Conservation (phyloP, 2,113 vertebrate species). For the Conger conger region DNA sequence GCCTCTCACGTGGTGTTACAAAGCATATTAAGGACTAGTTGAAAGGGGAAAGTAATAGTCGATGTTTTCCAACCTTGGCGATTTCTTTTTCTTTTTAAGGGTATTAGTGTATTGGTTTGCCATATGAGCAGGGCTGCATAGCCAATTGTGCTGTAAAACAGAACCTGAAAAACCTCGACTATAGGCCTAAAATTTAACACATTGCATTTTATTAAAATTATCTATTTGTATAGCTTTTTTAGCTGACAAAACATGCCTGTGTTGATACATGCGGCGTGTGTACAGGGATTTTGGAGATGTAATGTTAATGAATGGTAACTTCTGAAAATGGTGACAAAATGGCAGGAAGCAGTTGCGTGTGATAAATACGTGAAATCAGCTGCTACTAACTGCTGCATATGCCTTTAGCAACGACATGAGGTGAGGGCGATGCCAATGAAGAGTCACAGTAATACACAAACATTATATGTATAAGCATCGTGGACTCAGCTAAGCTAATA, state of each 20-base stretch:
- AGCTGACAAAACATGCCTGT: not conserved
- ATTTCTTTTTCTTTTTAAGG: conserved; percentile 16
- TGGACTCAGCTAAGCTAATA: too few relatives aligned
- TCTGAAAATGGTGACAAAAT: not conserved
- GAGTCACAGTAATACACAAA: not conserved
- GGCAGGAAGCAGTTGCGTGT: not conserved
- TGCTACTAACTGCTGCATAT: not conserved
- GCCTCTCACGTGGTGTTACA: conserved; percentile 63
- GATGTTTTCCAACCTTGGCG: not conserved
- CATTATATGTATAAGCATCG: too few relatives aligned
- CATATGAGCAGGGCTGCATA: not conserved
- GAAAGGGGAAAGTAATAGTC: conserved; percentile 36
- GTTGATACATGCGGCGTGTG: not conserved
- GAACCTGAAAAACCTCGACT: not conserved
- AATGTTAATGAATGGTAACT: not conserved
- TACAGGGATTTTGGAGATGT: not conserved
- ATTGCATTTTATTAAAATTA: too few relatives aligned
- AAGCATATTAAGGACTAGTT: conserved; percentile 62
- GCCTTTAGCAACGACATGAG: not conserved
- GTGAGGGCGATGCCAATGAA: not conserved
- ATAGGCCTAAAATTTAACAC: not conserved
- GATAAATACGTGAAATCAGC: not conserved
- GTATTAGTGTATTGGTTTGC: not conserved
- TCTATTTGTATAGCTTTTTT: not conserved
- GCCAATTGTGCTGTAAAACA: not conserved